phyloP scores from a whole-genome alignment of 2,113 vertebrate genomes.

The Sylvicapra grimmia region DNA sequence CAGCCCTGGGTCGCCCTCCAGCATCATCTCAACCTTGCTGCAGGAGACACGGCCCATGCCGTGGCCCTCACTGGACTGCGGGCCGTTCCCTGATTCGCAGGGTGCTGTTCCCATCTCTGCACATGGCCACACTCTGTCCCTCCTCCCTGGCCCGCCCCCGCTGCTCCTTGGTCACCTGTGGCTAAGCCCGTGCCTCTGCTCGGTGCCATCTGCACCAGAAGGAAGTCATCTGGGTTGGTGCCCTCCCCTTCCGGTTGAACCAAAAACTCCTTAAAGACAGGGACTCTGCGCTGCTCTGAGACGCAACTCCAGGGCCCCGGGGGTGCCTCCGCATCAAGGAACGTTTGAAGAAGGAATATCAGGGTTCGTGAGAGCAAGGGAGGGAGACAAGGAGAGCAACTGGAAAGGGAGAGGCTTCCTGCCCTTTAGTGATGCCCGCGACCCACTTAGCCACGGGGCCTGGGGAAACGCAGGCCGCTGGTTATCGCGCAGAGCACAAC shows the following conservation, averaged over 20 bases:
- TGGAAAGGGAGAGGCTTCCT: background rate
- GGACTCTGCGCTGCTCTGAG: background rate
- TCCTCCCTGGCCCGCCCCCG: accelerated
- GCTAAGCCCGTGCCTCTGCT: background rate
- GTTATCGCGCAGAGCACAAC: background rate
- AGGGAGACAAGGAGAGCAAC: background rate
- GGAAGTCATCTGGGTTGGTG: background rate
- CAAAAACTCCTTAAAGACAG: background rate
- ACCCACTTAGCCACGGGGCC: background rate
- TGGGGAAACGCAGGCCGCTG: background rate
- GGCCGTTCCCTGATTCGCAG: accelerated
- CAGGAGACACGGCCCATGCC: accelerated
- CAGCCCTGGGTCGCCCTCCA: background rate
- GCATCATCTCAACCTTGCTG: background rate
- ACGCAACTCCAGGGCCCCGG: background rate
- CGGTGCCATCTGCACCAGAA: background rate
- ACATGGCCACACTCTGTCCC: accelerated
- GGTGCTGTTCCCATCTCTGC: too few relatives aligned
- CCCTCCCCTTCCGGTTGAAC: background rate
- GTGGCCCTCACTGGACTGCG: accelerated
- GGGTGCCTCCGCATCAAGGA: background rate
- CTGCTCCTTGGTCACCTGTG: accelerated
- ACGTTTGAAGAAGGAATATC: background rate
- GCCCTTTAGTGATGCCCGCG: background rate
- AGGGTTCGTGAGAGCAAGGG: background rate